A percentile compares a stretch with the other conserved stretches of the same genome.
Evolutionary conservation across 2,888 invertebrate genomes (phyloP).

Genomic region (Fragum whitleyi): DNA sequence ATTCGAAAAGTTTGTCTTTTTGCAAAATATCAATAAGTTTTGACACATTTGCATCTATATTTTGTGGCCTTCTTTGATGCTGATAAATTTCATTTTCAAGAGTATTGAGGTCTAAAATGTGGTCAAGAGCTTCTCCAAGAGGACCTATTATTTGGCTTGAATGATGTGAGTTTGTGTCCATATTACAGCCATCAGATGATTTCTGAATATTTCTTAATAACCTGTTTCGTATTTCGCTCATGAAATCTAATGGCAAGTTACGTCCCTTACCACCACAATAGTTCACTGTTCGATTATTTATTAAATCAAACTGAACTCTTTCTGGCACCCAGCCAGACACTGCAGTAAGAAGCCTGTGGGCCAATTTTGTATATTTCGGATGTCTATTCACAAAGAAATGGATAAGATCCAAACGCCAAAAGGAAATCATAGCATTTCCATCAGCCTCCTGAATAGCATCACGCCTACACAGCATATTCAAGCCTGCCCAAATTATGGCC

Average conservation of each 20-base stretch:
- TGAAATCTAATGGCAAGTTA: conserved; percentile 61
- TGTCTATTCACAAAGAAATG: conserved; percentile 54
- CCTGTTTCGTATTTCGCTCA: conserved; percentile 62
- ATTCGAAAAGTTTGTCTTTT: no score
- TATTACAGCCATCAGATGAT: conserved; percentile 43
- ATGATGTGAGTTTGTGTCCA: conserved; percentile 31
- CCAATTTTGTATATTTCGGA: conserved; percentile 58
- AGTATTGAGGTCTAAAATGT: no score
- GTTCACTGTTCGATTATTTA: no score
- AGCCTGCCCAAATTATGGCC: conserved; percentile 56
- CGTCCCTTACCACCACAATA: conserved; percentile 61
- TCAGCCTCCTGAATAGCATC: conserved; percentile 68
- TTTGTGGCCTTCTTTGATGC: no score
- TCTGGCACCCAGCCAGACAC: conserved; percentile 55
- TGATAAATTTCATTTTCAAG: no score
- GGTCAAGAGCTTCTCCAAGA: no score
- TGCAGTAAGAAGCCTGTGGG: conserved; percentile 49
- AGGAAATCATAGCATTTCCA: conserved; percentile 64
- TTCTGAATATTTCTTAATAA: conserved; percentile 52
- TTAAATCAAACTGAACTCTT: conserved; percentile 39
- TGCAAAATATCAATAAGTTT: no score
- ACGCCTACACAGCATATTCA: conserved; percentile 61
- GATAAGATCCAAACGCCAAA: conserved; percentile 51
- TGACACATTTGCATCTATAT: no score
- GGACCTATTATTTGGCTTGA: no score